Base-by-base conservation (phyloP, 53 echinoderm and acorn worm species). In the Holothuria leucospilota region DNA sequence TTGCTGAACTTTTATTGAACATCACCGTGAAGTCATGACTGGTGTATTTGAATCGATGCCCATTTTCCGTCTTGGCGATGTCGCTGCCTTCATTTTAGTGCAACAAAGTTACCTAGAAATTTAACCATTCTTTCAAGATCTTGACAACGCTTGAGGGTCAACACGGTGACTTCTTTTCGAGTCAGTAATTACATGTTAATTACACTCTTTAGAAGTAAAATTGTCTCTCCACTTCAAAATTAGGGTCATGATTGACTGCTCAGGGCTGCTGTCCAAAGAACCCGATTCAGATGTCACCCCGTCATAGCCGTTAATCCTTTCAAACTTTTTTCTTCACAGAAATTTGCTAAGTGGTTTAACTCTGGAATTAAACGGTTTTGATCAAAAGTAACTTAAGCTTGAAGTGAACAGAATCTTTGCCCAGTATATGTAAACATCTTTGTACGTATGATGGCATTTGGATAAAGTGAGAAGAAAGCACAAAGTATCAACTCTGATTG, bases 271-370 rank as follows among this genome's bases (percentile, higher is more conserved):
- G 16, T 56, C 16, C 18, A 15, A 56, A 72, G 21, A 72, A 14
- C 18, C 46, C 46, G 72, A 72, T 72, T 72, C 72, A 72, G 46
- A 46, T 46, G 72, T 72, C 72, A 72, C 4, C 20, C 40, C 20
- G 39, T 46, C 46, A 24, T 72, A 38, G 23, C 12, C 40, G 46
- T 72, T 72, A 72, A 72, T 72, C 72, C 72, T 39, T 46, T 72
- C 46, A 39, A 39, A 39, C 56, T 16, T 18, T 39, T 24, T 72
- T 39, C 34, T 39, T 46, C 72, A 16, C 15, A 72, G 46, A 72
- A 39, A 46, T 39, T 30, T n/a, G 46, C 72, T 72, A 72, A 72
- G 72, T 72, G 72, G 72, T 72, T 72, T 72, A 72, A 72, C 40
- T 72, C 46, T 41, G 46, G 72, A 72, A 72, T 72, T 72, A 41